A percentile compares a stretch with the other conserved stretches of the same genome.
phyloP scores from a whole-genome alignment of 2,888 invertebrate genomes.

The Limenitis camilla region DNA sequence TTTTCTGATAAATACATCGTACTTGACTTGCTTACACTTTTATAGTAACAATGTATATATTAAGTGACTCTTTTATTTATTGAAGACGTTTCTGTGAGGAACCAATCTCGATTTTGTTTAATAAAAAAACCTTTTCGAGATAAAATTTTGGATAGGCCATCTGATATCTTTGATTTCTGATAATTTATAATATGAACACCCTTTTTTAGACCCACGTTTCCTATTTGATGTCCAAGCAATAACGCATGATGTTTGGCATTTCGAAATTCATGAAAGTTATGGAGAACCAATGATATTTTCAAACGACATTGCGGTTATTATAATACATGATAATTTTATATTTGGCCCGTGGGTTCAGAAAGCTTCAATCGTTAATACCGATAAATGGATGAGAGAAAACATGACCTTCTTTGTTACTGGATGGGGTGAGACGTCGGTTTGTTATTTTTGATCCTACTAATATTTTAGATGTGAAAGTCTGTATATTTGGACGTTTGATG shows the following conservation, averaged over 20 bases:
- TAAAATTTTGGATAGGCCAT: no score
- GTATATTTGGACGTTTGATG: no score
- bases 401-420: constrained; percentile 36
- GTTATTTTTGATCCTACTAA: neutral
- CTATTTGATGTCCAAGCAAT: constrained; percentile 25
- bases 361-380: constrained; percentile 27
- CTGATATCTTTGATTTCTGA: no score
- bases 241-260: constrained; percentile 32
- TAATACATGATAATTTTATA: constrained; percentile 30
- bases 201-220: constrained; percentile 32
- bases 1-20: no score
- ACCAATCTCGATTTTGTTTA: no score
- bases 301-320: constrained; percentile 35
- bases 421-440: constrained; percentile 38
- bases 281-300: constrained; percentile 27
- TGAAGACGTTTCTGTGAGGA: no score
- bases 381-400: constrained; percentile 32
- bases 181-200: neutral
- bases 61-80: no score
- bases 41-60: no score
- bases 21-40: no score
- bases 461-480: neutral
- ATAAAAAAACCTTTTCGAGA: no score
- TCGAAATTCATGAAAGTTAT: constrained; percentile 32
- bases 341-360: constrained; percentile 28